phyloP scores from a whole-genome alignment of 2,113 vertebrate species.

The Lophotis ruficrista region DNA sequence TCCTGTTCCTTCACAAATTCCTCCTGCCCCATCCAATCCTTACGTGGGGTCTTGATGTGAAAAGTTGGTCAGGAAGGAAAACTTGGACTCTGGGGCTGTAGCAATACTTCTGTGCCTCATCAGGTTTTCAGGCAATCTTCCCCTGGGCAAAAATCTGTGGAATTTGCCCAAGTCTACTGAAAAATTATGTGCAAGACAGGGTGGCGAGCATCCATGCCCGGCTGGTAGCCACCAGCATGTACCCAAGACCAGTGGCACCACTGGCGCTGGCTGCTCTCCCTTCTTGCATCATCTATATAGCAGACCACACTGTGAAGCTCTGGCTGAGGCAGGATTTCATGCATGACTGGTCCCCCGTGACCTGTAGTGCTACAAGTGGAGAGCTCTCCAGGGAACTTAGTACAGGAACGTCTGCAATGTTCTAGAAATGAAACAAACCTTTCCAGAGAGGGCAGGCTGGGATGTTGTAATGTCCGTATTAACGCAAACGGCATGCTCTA shows the following conservation, averaged over 20 bases:
- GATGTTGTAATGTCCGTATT: neutral
- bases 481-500: neutral
- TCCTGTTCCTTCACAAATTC: neutral
- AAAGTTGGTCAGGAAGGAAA: neutral
- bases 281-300: neutral
- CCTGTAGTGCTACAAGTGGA: fast-evolving
- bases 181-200: neutral
- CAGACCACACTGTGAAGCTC: neutral
- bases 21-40: fast-evolving
- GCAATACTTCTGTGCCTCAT: neutral
- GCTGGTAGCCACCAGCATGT: neutral
- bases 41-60: fast-evolving
- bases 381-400: neutral
- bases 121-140: neutral
- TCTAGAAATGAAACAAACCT: neutral
- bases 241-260: neutral
- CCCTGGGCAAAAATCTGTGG: neutral
- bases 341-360: fast-evolving
- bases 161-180: neutral
- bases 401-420: neutral
- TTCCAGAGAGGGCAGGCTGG: neutral
- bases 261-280: fast-evolving
- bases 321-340: neutral
- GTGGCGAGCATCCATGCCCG: fast-evolving
- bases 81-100: neutral